Base-by-base conservation (phyloP, 2,888 invertebrate genomes). In the Chorisops tibialis region DNA sequence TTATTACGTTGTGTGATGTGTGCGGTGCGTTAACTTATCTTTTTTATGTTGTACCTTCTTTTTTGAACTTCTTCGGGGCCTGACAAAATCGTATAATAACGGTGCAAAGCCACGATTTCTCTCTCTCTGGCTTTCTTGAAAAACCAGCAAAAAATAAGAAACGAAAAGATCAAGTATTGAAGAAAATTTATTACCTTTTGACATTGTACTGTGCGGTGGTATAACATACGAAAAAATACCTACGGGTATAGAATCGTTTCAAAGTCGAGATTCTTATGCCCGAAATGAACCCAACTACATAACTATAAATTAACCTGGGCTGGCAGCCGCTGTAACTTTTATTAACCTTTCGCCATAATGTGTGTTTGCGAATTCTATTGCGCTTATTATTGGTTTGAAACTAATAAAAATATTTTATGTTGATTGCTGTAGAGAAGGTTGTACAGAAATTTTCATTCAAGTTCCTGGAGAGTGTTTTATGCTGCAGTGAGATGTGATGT, bases 111-210 rank as follows among this genome's bases (percentile, higher is more conserved):
- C 30, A 30, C n/a, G n/a, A n/a, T n/a, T n/a, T n/a, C 30, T 30
- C 30, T 30, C 30, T 30, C 30, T 30, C 16, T n/a, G 48, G 24
- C 12, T 24, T n/a, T 16, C n/a, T 48, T 22, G 9, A 37, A 37
- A 37, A 12, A 37, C 37, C 1, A 11, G 41, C 11, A 41, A 41
- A 41, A 14, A 41, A 41, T n/a, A 6, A 14, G n/a, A 9, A 14
- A 41, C 37, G 52, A 7, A 21, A 24, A 38, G 19, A 19, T 39
- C 21, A 9, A 30, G 30, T 30, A 30, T 38, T 22, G 39, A 38
- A 52, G 45, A 52, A 61, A 54, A 61, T 61, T 61, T 61, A 61
- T 61, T 61, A 54, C 47, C 52, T 54, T 61, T 54, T 61, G 47
- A 45, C 50, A 54, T 61, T 52, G 61, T 54, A 47, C 14, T 39